Conservation (phyloP, 2,888 invertebrate genomes). For the Drosophila parthenogenetica region DNA sequence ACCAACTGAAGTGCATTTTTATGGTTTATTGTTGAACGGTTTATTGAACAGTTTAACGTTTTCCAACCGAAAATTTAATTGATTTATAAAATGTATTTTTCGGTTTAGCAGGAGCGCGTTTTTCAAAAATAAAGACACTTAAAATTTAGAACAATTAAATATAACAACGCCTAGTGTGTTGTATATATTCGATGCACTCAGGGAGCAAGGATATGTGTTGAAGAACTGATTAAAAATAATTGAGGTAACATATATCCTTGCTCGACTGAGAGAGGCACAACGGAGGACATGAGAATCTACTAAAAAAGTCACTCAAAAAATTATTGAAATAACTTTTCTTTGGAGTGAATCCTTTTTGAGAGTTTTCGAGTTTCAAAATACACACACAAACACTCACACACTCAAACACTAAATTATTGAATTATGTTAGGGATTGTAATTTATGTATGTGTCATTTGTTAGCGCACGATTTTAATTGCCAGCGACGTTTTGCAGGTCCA, state of each 20-base stretch:
- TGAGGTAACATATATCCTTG: slow-evolving; percentile 60
- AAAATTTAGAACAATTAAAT: slow-evolving; percentile 82
- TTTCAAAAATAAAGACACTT: slow-evolving; percentile 84
- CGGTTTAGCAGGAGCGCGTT: slow-evolving; percentile 18
- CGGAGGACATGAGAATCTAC: slow-evolving; percentile 50
- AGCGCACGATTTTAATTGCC: slow-evolving; percentile 68
- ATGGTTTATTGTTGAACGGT: slow-evolving; percentile 41
- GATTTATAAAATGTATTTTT: slow-evolving; percentile 8
- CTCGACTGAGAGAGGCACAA: slow-evolving; percentile 24
- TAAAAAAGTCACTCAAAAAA: no score
- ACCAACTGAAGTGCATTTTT: slow-evolving; percentile 85
- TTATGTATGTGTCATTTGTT: slow-evolving; percentile 52
- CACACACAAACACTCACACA: slow-evolving; percentile 20
- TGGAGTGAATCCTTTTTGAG: slow-evolving; percentile 31
- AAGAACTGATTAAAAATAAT: not conserved
- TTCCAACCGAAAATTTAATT: slow-evolving; percentile 14
- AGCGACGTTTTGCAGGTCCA: slow-evolving; percentile 81
- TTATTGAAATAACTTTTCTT: slow-evolving; percentile 32
- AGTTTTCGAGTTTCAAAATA: not conserved
- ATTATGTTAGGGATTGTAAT: slow-evolving; percentile 24
- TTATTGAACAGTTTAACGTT: slow-evolving; percentile 20
- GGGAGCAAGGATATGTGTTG: slow-evolving; percentile 60
- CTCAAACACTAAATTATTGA: slow-evolving; percentile 9
- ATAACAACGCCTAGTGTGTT: slow-evolving; percentile 57
- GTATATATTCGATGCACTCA: slow-evolving; percentile 10